Evolutionary conservation across 2,113 vertebrate species (phyloP).

Genomic region (Albula glossodonta): DNA sequence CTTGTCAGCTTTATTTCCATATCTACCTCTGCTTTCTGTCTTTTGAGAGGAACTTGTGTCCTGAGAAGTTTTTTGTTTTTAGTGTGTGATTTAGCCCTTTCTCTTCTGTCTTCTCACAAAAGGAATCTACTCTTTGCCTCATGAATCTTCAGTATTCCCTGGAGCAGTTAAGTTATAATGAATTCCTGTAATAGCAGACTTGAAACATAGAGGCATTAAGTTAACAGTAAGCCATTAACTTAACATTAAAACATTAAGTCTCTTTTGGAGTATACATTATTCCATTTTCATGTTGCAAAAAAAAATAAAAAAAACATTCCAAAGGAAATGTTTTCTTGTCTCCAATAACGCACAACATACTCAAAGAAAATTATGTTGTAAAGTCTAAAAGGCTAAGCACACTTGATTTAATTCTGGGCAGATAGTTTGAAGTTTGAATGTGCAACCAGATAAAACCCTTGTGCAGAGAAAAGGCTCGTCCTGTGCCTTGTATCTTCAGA

Average conservation of each 20-base stretch:
- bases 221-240: too few species aligned
- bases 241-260: too few species aligned
- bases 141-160: not conserved
- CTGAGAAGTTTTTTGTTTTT: not conserved
- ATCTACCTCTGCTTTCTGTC: not conserved
- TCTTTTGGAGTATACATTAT: too few species aligned
- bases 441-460: not conserved
- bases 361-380: too few species aligned
- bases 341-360: too few species aligned
- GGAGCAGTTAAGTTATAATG: not conserved
- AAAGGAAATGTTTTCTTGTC: too few species aligned
- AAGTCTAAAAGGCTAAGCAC: too few species aligned
- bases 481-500: not conserved
- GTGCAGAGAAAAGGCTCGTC: not conserved
- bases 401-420: too few species aligned
- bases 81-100: not conserved
- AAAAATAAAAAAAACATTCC: too few species aligned
- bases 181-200: not conserved
- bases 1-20: not conserved
- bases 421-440: not conserved
- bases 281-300: too few species aligned
- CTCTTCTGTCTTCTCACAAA: not conserved
- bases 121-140: not conserved
- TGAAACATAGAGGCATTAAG: too few species aligned
- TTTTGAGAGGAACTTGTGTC: not conserved